These are phyloP conservation scores for Agrenia bidenticulata DNA, from an alignment of 2,888 invertebrate genomes.

Conservation along the genomic window DNA sequence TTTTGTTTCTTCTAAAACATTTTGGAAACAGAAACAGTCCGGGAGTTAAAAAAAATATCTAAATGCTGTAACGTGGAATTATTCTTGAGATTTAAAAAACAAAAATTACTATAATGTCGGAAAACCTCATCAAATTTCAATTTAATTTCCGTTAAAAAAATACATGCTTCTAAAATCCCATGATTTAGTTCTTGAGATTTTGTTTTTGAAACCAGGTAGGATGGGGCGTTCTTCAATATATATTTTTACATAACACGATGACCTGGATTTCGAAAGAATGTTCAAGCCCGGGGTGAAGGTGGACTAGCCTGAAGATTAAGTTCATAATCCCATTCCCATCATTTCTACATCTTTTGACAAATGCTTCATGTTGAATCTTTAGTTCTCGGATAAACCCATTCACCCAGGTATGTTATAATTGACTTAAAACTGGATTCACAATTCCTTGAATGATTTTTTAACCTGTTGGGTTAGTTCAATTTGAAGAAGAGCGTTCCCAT, in stretches of 20 bases:
- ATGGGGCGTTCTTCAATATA: neutral
- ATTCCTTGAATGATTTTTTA: neutral
- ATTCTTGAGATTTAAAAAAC: too few relatives aligned
- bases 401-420: slow-evolving; percentile 1
- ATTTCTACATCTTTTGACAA: neutral
- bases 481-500: slow-evolving; percentile 12
- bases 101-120: too few relatives aligned
- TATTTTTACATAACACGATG: slow-evolving; percentile 3
- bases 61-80: too few relatives aligned
- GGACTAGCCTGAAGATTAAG: slow-evolving; percentile 1
- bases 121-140: too few relatives aligned
- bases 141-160: too few relatives aligned
- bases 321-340: neutral
- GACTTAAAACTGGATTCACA: slow-evolving; percentile 15
- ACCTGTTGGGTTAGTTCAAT: slow-evolving; percentile 17
- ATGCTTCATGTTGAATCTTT: neutral
- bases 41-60: too few relatives aligned
- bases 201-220: neutral
- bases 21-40: too few relatives aligned
- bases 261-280: slow-evolving; percentile 6
- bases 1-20: too few relatives aligned
- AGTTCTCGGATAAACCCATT: neutral
- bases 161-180: too few relatives aligned
- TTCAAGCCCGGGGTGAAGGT: neutral
- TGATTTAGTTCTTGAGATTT: too few relatives aligned